phyloP scores from a whole-genome alignment of 2,113 vertebrate species.

The Macquaria ambigua region DNA sequence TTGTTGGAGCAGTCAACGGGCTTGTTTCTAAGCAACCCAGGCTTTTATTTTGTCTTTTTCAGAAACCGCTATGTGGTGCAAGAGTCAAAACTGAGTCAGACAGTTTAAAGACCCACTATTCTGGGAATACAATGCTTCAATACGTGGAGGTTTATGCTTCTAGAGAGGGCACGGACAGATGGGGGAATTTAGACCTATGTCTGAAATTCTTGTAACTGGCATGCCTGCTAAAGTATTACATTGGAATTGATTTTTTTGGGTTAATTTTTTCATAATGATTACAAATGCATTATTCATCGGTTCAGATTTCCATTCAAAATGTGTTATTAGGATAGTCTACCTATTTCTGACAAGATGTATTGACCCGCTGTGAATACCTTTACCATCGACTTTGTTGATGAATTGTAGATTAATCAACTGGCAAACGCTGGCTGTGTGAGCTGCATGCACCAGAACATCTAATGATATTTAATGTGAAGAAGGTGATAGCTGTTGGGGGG shows the following conservation, averaged over 20 bases:
- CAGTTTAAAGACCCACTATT: conserved; percentile 16
- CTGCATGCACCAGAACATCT: background rate
- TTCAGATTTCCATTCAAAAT: conserved; percentile 45
- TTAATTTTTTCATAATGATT: background rate
- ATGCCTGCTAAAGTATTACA: background rate
- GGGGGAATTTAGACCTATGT: background rate
- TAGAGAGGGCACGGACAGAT: background rate
- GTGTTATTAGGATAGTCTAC: background rate
- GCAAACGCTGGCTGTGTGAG: background rate
- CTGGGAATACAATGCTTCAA: background rate
- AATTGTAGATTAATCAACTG: conserved; percentile 31
- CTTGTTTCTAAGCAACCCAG: conserved; percentile 67
- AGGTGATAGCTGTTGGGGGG: background rate
- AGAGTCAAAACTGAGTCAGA: conserved; percentile 13
- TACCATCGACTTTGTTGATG: background rate
- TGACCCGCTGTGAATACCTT: conserved; percentile 40
- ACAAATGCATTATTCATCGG: conserved; percentile 42
- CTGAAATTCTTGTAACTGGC: background rate
- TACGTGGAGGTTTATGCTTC: background rate
- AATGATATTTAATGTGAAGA: background rate
- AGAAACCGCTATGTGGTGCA: background rate
- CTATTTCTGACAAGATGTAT: conserved; percentile 14
- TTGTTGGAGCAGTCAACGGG: conserved; percentile 32
- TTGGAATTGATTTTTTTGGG: background rate
- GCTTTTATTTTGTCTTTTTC: conserved; percentile 46